Percentiles rank a stretch among this genome's conserved stretches.
Conservation (phyloP, 2,113 vertebrate species). For the Eupsittula cactorum region DNA sequence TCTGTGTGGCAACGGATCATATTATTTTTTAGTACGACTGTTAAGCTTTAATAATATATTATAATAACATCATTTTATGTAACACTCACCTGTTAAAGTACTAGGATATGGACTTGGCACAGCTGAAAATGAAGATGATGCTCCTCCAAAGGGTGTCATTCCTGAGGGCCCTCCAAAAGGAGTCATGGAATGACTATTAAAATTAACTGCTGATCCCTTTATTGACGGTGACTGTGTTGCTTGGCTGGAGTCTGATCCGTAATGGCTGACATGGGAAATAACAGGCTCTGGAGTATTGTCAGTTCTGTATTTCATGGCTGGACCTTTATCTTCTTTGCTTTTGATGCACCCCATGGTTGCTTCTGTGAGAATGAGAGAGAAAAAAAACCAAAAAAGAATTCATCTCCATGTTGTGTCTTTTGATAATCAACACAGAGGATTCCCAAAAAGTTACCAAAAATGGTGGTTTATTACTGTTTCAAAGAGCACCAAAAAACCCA, state of each 20-base stretch:
- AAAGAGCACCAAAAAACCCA: not conserved
- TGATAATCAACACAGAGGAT: not conserved
- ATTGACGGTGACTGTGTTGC: slow-evolving; percentile 76
- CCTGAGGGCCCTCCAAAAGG: slow-evolving; percentile 90
- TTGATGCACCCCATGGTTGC: slow-evolving; percentile 92
- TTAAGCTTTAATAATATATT: not conserved
- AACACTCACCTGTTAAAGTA: slow-evolving; percentile 84
- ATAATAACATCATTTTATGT: not conserved
- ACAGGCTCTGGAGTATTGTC: slow-evolving; percentile 81
- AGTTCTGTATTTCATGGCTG: slow-evolving; percentile 86
- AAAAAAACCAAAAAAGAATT: not conserved
- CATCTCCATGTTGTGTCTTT: not conserved
- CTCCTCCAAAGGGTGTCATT: slow-evolving; percentile 91
- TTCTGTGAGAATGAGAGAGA: slow-evolving; percentile 59
- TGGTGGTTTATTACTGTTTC: not conserved
- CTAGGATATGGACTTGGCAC: slow-evolving; percentile 88
- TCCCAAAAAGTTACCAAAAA: not conserved
- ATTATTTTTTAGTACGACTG: not conserved
- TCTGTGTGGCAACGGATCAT: not conserved
- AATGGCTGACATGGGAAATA: slow-evolving; percentile 79
- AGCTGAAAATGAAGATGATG: slow-evolving; percentile 86
- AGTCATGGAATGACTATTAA: slow-evolving; percentile 85
- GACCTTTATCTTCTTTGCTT: slow-evolving; percentile 93
- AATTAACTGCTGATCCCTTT: slow-evolving; percentile 80
- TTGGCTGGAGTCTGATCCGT: slow-evolving; percentile 87